Conservation (phyloP, 1,140 invertebrate species). For the Aphaenogaster floridana region DNA sequence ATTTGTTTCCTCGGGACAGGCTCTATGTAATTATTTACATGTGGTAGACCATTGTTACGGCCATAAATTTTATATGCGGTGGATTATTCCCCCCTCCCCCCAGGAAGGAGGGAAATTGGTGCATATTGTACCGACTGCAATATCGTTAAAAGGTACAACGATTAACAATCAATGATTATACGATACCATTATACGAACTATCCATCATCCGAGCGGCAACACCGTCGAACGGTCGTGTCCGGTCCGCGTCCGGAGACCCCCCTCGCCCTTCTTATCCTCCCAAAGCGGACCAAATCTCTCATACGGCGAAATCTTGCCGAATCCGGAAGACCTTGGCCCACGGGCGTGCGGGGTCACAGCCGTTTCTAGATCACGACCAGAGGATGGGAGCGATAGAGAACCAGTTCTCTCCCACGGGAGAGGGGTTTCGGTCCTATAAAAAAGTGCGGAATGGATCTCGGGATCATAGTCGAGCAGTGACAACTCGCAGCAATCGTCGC, state of each 20-base stretch:
- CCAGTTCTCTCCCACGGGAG: constrained; percentile 15
- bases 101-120: neutral
- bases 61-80: constrained; percentile 12
- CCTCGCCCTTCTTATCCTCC: neutral
- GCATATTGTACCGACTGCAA: neutral
- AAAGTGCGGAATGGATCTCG: neutral
- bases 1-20: neutral
- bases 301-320: constrained; percentile 36
- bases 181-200: neutral
- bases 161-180: constrained; percentile 4
- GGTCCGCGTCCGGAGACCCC: neutral
- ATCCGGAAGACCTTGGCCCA: constrained; percentile 70
- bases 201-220: neutral
- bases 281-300: constrained; percentile 27
- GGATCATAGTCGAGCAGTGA: constrained; percentile 55
- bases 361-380: constrained; percentile 25
- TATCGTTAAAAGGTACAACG: constrained; percentile 4
- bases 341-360: constrained; percentile 2
- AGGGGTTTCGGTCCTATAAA: constrained; percentile 57
- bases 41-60: neutral
- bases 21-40: constrained; percentile 40
- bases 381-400: neutral
- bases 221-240: neutral
- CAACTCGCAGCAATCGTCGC: neutral
- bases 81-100: neutral